Percentiles rank a stretch among this genome's conserved stretches.
Evolutionary conservation across 1,140 invertebrate genomes (phyloP).

Genomic region (Brachionus plicatilis): DNA sequence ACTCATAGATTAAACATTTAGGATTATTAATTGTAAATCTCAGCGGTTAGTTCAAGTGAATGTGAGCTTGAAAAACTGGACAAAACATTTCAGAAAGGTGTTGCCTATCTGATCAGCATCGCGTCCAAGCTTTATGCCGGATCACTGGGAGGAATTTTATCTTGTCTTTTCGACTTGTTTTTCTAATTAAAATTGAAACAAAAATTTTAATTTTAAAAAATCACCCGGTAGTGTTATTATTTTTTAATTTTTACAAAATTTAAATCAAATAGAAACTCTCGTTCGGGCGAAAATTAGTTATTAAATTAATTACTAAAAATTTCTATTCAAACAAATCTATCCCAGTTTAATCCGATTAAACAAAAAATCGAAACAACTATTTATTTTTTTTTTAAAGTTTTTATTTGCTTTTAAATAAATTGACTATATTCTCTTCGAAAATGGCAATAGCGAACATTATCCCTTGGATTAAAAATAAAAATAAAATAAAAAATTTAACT

Average conservation of each 20-base stretch:
- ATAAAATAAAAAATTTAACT: background rate
- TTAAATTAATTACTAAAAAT: background rate
- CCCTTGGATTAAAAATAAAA: background rate
- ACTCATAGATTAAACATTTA: background rate
- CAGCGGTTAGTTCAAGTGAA: background rate
- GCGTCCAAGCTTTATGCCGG: background rate
- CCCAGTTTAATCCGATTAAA: background rate
- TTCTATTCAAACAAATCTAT: background rate
- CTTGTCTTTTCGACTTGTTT: background rate
- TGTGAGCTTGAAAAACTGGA: background rate
- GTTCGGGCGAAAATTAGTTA: background rate
- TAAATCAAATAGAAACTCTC: background rate
- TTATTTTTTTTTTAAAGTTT: background rate
- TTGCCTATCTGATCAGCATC: background rate
- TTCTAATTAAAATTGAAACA: background rate
- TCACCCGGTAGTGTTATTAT: background rate
- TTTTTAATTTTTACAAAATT: background rate
- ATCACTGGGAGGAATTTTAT: background rate
- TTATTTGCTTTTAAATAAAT: conserved; percentile 13
- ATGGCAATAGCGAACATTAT: conserved; percentile 27
- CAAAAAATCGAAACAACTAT: background rate
- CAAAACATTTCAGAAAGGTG: background rate
- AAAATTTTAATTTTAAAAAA: background rate
- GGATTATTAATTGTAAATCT: background rate
- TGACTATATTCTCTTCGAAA: conserved; percentile 7